Conservation (phyloP, 53 echinoderm and acorn worm genomes). For the Hippasteria phrygiana region DNA sequence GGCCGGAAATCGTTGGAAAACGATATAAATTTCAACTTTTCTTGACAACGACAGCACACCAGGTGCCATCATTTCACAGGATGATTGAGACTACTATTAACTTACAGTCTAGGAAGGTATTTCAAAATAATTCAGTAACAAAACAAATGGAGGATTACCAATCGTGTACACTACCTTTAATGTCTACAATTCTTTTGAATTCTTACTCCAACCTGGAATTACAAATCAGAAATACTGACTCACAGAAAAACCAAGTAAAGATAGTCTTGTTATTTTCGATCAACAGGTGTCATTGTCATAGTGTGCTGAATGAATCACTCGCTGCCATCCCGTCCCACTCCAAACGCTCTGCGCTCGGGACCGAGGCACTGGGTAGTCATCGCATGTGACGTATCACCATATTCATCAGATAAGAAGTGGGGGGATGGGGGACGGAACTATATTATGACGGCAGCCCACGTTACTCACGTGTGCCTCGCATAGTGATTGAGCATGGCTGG, state of each 20-base stretch:
- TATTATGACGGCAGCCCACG: conserved; percentile 9
- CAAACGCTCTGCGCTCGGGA: not conserved
- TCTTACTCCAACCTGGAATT: too few relatives aligned
- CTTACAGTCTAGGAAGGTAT: too few relatives aligned
- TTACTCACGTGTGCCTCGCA: not conserved
- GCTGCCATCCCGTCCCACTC: not conserved
- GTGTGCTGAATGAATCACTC: conserved; percentile 21
- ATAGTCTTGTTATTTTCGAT: not conserved
- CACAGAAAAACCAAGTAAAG: not conserved
- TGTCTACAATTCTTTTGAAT: too few relatives aligned
- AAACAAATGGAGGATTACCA: too few relatives aligned
- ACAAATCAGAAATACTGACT: not conserved
- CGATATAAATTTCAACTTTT: too few relatives aligned
- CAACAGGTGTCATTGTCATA: conserved; percentile 47
- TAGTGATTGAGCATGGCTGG: conserved; percentile 19
- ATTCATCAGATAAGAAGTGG: not conserved
- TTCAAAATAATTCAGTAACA: too few relatives aligned
- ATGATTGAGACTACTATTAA: too few relatives aligned
- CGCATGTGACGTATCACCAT: conserved; percentile 2
- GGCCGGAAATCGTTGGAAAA: too few relatives aligned
- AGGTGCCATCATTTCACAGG: too few relatives aligned
- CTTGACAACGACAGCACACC: too few relatives aligned
- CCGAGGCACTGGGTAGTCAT: conserved; percentile 25
- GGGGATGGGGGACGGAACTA: conserved; percentile 47
- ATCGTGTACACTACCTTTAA: too few relatives aligned